Evolutionary conservation across 2,797 vertebrate species (phyloP).

Genomic region (Petrocephalus schoutedeni): DNA sequence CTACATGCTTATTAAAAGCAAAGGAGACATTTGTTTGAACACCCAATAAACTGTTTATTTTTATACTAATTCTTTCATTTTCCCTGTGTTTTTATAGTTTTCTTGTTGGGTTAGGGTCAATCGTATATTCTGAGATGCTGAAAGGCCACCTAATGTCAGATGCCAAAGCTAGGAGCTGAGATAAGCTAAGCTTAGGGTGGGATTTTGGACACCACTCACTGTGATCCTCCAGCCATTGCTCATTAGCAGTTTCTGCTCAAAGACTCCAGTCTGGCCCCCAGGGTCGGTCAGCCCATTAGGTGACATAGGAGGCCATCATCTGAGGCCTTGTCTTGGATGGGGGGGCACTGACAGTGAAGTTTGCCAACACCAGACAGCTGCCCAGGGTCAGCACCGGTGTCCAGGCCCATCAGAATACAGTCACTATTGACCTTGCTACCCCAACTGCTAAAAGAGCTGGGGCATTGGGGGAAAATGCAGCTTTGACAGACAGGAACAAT

Average conservation of each 20-base stretch:
- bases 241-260: background rate
- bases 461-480: background rate
- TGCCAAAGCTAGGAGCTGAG: background rate
- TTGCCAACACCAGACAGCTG: background rate
- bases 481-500: background rate
- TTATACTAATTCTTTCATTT: background rate
- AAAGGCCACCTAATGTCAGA: background rate
- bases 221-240: background rate
- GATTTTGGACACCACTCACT: background rate
- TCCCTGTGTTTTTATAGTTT: background rate
- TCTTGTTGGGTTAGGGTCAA: background rate
- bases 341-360: too few species aligned
- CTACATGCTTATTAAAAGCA: background rate
- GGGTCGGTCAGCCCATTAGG: background rate
- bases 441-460: background rate
- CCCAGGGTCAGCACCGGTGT: background rate
- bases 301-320: background rate
- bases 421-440: background rate
- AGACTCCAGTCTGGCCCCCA: background rate
- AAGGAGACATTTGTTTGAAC: background rate
- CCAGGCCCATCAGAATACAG: background rate
- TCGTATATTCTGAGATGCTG: background rate
- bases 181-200: background rate
- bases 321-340: too few species aligned
- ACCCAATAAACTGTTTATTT: background rate